Conservation (phyloP, 2,888 invertebrate species). For the Alloscopus bannaensis region DNA sequence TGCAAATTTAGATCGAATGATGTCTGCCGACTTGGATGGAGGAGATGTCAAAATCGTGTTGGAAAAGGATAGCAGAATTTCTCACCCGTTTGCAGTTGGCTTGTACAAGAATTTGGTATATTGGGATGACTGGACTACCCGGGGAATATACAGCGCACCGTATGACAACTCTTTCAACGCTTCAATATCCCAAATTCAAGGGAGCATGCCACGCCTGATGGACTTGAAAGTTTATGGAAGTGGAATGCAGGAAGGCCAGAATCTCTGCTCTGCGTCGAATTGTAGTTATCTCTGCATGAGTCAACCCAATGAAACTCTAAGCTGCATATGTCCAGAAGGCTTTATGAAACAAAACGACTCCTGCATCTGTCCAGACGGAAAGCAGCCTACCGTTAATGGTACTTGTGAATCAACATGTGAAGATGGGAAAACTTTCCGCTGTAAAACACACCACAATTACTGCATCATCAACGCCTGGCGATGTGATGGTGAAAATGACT, state of each 20-base stretch:
- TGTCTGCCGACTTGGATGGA: slow-evolving; percentile 85
- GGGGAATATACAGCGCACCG: slow-evolving; percentile 83
- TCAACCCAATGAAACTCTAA: slow-evolving; percentile 77
- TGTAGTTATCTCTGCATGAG: slow-evolving; percentile 90
- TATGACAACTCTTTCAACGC: slow-evolving; percentile 26
- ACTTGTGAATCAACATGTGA: slow-evolving; percentile 78
- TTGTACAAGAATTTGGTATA: slow-evolving; percentile 90
- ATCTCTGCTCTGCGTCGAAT: slow-evolving; percentile 75
- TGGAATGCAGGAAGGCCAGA: slow-evolving; percentile 44
- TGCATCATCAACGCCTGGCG: slow-evolving; percentile 43
- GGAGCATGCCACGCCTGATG: slow-evolving; percentile 84
- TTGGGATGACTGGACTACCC: slow-evolving; percentile 93
- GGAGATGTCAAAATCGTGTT: slow-evolving; percentile 82
- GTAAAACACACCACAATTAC: slow-evolving; percentile 23
- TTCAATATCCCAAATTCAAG: slow-evolving; percentile 79
- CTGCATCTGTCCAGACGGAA: slow-evolving; percentile 87
- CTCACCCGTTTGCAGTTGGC: slow-evolving; percentile 91
- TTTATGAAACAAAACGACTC: slow-evolving; percentile 78
- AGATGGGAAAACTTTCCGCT: slow-evolving; percentile 28
- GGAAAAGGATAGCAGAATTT: slow-evolving; percentile 77
- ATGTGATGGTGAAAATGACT: slow-evolving; percentile 41
- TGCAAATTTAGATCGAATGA: slow-evolving; percentile 88
- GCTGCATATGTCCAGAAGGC: slow-evolving; percentile 89
- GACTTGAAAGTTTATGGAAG: slow-evolving; percentile 81
- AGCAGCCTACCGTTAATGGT: slow-evolving; percentile 80